These are phyloP conservation scores for human (Homo sapiens) DNA, from an alignment of 2,113 vertebrate genomes.

Conservation along the genomic window DNA sequence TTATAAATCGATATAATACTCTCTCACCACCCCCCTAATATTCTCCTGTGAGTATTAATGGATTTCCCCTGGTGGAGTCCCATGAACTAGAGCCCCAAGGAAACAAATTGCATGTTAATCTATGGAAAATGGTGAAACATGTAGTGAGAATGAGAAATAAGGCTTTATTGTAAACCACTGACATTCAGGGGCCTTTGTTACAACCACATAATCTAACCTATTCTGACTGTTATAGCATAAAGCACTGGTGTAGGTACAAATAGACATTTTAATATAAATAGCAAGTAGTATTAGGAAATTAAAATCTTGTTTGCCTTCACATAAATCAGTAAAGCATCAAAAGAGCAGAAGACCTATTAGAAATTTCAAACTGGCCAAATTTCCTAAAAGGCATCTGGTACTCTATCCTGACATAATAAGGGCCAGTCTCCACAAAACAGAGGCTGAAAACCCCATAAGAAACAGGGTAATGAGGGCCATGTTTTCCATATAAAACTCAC, in stretches of 20 bases:
- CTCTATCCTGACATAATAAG: constrained; percentile 46
- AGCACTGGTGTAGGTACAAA: neutral
- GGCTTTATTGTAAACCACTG: neutral
- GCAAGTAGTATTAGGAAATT: constrained; percentile 45
- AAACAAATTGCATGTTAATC: neutral
- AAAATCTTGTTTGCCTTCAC: constrained; percentile 44
- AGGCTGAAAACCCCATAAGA: constrained; percentile 55
- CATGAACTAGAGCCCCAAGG: neutral
- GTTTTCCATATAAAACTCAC: constrained; percentile 67
- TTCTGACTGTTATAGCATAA: neutral
- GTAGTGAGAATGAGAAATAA: neutral
- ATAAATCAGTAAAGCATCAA: constrained; percentile 55
- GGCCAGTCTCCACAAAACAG: constrained; percentile 38
- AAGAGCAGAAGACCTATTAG: constrained; percentile 44
- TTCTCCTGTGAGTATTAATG: neutral
- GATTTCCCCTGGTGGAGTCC: neutral
- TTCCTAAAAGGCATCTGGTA: constrained; percentile 56
- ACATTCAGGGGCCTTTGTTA: neutral
- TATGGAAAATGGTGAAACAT: neutral
- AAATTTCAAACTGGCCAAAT: constrained; percentile 42
- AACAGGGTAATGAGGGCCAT: constrained; percentile 64
- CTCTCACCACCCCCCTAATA: neutral
- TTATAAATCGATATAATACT: neutral
- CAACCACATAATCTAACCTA: neutral
- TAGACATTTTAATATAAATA: constrained; percentile 1